phyloP scores from a whole-genome alignment of 2,888 invertebrate genomes.

The Pachymerium ferrugineum region DNA sequence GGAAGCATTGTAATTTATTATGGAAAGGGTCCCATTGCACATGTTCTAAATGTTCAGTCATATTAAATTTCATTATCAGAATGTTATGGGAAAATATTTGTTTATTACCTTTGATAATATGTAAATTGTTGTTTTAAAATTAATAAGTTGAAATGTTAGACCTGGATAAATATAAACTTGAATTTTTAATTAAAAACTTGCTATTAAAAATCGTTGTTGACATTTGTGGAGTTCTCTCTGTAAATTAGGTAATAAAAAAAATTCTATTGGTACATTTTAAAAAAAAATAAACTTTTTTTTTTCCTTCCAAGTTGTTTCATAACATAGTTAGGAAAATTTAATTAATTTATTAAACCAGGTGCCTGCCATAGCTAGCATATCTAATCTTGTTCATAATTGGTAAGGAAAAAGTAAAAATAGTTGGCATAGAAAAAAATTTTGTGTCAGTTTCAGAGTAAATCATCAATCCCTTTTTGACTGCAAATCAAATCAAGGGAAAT shows the following conservation, averaged over 20 bases:
- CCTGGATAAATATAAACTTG: background rate
- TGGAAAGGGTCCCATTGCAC: too few species aligned
- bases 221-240: background rate
- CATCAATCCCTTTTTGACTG: background rate
- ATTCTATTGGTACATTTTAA: too few species aligned
- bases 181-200: background rate
- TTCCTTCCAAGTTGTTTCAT: too few species aligned
- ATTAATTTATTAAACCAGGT: too few species aligned
- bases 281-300: too few species aligned
- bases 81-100: background rate
- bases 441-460: too few species aligned
- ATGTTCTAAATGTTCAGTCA: too few species aligned
- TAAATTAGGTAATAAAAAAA: background rate
- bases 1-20: too few species aligned
- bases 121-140: background rate
- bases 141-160: background rate
- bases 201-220: background rate
- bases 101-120: background rate
- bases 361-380: too few species aligned
- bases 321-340: too few species aligned
- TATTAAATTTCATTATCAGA: too few species aligned
- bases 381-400: background rate
- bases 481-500: background rate
- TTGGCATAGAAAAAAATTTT: background rate
- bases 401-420: background rate